Conservation (phyloP, 2,797 vertebrate genomes). For the Notoglanidium macrostoma region DNA sequence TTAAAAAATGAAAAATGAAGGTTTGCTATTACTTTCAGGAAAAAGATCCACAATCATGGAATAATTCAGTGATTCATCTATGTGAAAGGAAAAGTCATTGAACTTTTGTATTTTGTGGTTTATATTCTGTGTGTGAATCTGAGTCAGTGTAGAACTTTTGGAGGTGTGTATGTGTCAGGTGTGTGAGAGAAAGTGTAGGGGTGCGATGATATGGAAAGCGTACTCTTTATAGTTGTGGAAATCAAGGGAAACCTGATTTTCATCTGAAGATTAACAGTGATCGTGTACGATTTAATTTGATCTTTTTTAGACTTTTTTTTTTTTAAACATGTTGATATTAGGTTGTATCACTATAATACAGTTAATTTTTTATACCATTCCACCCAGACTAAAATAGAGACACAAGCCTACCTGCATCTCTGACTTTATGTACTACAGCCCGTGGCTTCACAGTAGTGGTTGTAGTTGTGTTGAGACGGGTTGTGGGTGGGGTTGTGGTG, state of each 20-base stretch:
- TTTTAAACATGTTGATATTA: too few species aligned
- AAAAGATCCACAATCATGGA: background rate
- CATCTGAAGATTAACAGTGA: background rate
- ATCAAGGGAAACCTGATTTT: background rate
- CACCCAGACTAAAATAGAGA: background rate
- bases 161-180: background rate
- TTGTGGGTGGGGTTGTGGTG: constrained; percentile 45
- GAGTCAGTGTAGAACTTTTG: background rate
- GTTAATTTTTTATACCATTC: background rate
- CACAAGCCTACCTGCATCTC: constrained; percentile 80
- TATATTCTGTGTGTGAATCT: background rate
- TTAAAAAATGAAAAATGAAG: constrained; percentile 21
- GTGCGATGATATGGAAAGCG: background rate
- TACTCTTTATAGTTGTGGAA: background rate
- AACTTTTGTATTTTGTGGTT: background rate
- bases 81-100: background rate
- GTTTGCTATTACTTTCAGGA: constrained; percentile 33
- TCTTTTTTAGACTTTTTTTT: background rate
- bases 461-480: constrained; percentile 59
- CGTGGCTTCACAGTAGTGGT: constrained; percentile 68
- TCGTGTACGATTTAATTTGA: background rate
- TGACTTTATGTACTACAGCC: constrained; percentile 73
- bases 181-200: background rate
- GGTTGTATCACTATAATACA: background rate
- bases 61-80: background rate